Conservation (phyloP, 2,888 invertebrate species). For the Escarpia spicata region DNA sequence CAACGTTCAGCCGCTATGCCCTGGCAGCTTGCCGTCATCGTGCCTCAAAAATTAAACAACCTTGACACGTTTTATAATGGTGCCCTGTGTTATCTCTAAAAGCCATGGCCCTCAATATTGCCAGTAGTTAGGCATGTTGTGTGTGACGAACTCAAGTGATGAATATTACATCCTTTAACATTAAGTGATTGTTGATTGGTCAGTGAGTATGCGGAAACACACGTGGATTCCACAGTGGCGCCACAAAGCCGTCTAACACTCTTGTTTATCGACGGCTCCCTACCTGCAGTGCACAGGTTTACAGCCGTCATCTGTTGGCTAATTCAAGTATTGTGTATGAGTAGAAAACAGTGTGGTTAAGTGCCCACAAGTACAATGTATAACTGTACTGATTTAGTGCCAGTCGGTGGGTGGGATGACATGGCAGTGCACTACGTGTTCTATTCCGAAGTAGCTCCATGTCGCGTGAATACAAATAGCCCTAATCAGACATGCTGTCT, state of each 20-base stretch:
- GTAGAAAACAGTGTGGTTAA: neutral
- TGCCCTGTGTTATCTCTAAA: too few species aligned
- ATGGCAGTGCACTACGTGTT: neutral
- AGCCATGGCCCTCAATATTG: too few species aligned
- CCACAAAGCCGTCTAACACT: neutral
- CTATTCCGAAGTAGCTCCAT: neutral
- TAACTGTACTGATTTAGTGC: neutral
- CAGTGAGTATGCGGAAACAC: neutral
- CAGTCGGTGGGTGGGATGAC: neutral
- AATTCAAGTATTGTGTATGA: constrained; percentile 5
- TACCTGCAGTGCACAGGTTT: neutral
- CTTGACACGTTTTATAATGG: too few species aligned
- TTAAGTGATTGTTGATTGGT: neutral
- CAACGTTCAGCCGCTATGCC: too few species aligned
- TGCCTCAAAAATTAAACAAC: too few species aligned
- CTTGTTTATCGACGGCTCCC: neutral
- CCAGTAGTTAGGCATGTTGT: too few species aligned
- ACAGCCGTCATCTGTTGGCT: neutral
- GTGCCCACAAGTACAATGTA: neutral
- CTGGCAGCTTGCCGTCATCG: too few species aligned
- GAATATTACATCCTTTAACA: neutral
- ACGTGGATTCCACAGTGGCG: neutral
- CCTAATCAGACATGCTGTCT: too few species aligned
- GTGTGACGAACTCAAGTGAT: too few species aligned
- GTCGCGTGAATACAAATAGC: neutral